Evolutionary conservation across 2,113 vertebrate species (phyloP), one percentile per base, ranked within the genome.

Genomic region (Anhinga rufa): DNA sequence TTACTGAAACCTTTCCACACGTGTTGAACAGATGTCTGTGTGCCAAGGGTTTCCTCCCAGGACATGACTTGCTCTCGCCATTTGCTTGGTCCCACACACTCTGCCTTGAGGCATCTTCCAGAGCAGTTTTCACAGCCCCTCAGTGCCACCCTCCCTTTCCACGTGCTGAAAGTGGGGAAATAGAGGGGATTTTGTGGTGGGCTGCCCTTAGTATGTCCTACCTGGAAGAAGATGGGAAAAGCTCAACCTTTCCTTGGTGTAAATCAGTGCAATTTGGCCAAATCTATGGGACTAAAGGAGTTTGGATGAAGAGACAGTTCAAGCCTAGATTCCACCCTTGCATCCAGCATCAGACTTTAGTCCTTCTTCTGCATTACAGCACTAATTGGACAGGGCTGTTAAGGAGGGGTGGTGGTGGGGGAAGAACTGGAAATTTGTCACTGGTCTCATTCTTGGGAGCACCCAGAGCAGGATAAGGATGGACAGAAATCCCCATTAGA

Each of bases 401-500:
- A 68, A 85, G 69, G 72, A n/a, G 96, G 90, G 82, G 66, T 10
- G 29, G 51, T 29, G 60, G 36, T 17, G 44, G 64, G 87, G 32
- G 81, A 38, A 88, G 28, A 92, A 8, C 18, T 48, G 64, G 80
- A 44, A 74, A 90, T 81, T 83, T 87, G 86, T 96, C 93, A 81
- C 46, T 18, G 86, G 93, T 95, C 93, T 94, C 71, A 42, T 77
- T 60, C 40, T 22, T 36, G 10, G 32, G 86, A 89, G 61, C 54
- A 38, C 26, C 57, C 80, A 69, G 82, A 93, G 88, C 69, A 52
- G 68, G 58, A 52, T 49, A 20, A 57, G 91, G 92, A 92, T 51
- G 95, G 96, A 78, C 96, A 97, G 84, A 97, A 97, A 97, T 97
- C 97, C 95, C 97, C 97, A 97, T 98, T 98, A 98, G 92, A 91